These are phyloP conservation scores for Darevskia mixta DNA, from an alignment of 2,797 vertebrate genomes.

Conservation along the genomic window DNA sequence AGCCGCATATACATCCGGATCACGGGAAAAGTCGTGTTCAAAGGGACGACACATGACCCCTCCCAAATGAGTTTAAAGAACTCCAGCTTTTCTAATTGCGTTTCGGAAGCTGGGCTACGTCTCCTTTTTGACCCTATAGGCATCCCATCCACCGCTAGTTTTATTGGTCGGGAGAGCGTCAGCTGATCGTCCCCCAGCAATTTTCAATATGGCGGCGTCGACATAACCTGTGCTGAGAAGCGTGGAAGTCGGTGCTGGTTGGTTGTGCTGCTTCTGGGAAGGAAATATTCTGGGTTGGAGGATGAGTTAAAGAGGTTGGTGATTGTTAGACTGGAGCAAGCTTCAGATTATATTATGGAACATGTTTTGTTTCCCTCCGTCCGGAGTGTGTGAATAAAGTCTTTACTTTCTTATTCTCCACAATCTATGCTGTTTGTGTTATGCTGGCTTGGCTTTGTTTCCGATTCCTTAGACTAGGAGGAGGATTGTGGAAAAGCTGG, in stretches of 20 bases:
- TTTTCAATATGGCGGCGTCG: slow-evolving; percentile 72
- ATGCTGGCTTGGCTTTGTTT: background rate
- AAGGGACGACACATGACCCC: background rate
- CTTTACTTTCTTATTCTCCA: background rate
- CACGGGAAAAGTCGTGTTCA: background rate
- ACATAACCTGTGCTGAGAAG: background rate
- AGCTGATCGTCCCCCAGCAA: slow-evolving; percentile 41
- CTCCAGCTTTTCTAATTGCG: background rate
- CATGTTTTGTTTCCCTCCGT: background rate
- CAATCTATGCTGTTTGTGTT: background rate
- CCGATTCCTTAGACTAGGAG: background rate
- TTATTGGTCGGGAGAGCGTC: slow-evolving; percentile 49
- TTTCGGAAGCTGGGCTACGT: too few relatives aligned
- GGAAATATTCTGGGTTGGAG: background rate
- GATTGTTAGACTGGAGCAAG: too few relatives aligned
- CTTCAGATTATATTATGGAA: background rate
- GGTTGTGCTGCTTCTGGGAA: background rate
- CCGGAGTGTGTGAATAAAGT: background rate
- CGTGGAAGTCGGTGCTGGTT: background rate
- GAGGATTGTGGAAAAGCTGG: background rate
- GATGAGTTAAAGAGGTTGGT: background rate
- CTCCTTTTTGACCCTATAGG: background rate
- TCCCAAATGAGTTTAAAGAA: background rate
- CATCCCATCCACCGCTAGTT: background rate
- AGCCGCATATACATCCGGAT: background rate